phyloP scores from a whole-genome alignment of 2,113 vertebrate species.

The Scatophagus argus region DNA sequence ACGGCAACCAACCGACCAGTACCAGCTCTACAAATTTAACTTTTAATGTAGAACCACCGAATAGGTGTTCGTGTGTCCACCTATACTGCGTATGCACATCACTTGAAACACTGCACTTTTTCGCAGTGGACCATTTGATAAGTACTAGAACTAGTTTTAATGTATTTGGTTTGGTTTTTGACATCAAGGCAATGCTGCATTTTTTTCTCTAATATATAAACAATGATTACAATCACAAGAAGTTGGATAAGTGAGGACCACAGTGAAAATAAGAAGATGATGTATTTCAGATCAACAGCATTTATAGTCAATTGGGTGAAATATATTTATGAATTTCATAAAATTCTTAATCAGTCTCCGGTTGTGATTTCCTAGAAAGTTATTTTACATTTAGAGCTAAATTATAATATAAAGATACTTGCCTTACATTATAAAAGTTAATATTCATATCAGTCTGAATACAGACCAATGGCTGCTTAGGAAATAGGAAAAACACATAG shows the following conservation, averaged over 20 bases:
- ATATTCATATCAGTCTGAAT: not conserved
- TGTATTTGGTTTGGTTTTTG: not conserved
- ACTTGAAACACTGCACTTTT: too few species aligned
- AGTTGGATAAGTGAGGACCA: not conserved
- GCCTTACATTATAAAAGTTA: not conserved
- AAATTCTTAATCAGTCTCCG: not conserved
- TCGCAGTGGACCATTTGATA: not conserved
- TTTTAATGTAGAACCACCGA: not conserved
- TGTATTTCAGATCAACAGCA: not conserved
- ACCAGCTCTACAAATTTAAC: not conserved
- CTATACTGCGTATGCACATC: not conserved
- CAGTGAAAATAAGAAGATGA: not conserved
- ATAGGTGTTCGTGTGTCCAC: not conserved
- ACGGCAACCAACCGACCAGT: not conserved
- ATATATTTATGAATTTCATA: not conserved
- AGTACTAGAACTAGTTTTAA: not conserved
- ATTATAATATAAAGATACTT: not conserved
- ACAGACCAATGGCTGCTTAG: not conserved
- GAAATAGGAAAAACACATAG: not conserved
- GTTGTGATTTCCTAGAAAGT: not conserved
- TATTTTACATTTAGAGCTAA: not conserved
- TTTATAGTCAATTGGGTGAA: not conserved
- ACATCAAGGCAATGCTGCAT: not conserved
- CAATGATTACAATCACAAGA: not conserved
- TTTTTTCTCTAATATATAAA: not conserved